Evolutionary conservation across 2,797 vertebrate species (phyloP).

Genomic region (Malacoctenus gilli): DNA sequence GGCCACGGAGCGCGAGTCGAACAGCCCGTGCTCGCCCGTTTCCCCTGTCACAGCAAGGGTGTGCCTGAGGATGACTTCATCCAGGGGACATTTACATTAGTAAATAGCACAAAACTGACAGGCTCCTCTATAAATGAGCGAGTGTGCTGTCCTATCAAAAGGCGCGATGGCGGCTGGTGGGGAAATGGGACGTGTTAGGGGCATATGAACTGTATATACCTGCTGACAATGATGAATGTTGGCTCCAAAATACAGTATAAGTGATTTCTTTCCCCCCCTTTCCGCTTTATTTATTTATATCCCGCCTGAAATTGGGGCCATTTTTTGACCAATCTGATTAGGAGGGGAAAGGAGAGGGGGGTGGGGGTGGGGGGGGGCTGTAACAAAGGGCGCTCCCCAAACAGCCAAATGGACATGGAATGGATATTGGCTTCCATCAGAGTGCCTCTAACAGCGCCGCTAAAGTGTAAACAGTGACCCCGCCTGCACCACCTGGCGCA

Average conservation of each 20-base stretch:
- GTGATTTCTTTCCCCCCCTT: constrained; percentile 72
- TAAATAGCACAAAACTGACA: constrained; percentile 86
- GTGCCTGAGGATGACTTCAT: constrained; percentile 65
- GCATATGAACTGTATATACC: constrained; percentile 76
- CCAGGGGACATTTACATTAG: constrained; percentile 81
- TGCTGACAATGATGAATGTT: constrained; percentile 86
- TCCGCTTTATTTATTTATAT: constrained; percentile 72
- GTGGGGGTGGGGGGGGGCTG: constrained; percentile 21
- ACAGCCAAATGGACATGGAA: constrained; percentile 29
- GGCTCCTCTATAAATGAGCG: constrained; percentile 81
- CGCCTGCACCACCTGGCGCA: constrained; percentile 34
- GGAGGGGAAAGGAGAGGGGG: constrained; percentile 36
- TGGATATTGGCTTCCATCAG: constrained; percentile 57
- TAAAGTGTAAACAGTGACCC: constrained; percentile 67
- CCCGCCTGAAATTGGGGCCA: constrained; percentile 66
- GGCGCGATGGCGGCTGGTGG: constrained; percentile 69
- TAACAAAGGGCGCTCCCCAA: constrained; percentile 47
- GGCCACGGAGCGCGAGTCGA: constrained; percentile 39
- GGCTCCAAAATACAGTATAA: constrained; percentile 76
- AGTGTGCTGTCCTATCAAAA: constrained; percentile 77
- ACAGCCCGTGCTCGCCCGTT: constrained; percentile 58
- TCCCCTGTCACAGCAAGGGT: constrained; percentile 66
- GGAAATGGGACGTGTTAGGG: constrained; percentile 84
- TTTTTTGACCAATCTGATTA: constrained; percentile 73
- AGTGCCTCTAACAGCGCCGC: constrained; percentile 43